A percentile compares a stretch with the other conserved stretches of the same genome.
phyloP scores from a whole-genome alignment of 2,113 vertebrate genomes.

The Dolichallabes microphthalmus region DNA sequence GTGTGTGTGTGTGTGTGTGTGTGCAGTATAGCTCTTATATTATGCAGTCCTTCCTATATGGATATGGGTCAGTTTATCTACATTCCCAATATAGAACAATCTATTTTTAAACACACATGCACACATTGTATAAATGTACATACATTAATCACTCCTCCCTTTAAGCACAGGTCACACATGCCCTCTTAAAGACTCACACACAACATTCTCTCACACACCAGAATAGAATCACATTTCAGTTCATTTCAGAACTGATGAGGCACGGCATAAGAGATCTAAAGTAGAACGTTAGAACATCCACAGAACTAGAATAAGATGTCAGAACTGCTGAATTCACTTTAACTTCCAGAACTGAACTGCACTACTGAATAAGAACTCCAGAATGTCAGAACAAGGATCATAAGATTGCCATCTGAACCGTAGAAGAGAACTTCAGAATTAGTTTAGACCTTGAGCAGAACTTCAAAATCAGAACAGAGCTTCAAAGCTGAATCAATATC shows the following conservation, averaged over 20 bases:
- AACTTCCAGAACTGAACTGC: not conserved
- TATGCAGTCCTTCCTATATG: not conserved
- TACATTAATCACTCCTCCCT: not conserved
- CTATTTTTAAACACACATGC: not conserved
- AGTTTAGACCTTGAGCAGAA: not conserved
- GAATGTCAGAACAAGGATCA: not conserved
- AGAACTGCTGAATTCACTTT: not conserved
- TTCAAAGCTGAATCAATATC: not conserved
- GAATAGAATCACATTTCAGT: not conserved
- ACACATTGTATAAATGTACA: not conserved
- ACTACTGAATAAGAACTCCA: not conserved
- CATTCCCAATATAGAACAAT: not conserved
- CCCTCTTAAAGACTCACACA: not conserved
- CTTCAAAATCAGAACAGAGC: not conserved
- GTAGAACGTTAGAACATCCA: not conserved
- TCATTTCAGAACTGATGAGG: not conserved
- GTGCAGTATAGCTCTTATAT: constrained; percentile 18
- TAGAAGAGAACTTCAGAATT: not conserved
- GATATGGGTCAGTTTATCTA: not conserved
- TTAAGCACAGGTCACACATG: not conserved
- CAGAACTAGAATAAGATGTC: not conserved
- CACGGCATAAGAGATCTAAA: not conserved
- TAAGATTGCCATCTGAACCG: not conserved
- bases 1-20: constrained; percentile 29
- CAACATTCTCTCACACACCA: not conserved